A percentile compares a stretch with the other conserved stretches of the same genome.
phyloP scores from a whole-genome alignment of 2,113 vertebrate genomes.

The Dicerorhinus sumatrensis region DNA sequence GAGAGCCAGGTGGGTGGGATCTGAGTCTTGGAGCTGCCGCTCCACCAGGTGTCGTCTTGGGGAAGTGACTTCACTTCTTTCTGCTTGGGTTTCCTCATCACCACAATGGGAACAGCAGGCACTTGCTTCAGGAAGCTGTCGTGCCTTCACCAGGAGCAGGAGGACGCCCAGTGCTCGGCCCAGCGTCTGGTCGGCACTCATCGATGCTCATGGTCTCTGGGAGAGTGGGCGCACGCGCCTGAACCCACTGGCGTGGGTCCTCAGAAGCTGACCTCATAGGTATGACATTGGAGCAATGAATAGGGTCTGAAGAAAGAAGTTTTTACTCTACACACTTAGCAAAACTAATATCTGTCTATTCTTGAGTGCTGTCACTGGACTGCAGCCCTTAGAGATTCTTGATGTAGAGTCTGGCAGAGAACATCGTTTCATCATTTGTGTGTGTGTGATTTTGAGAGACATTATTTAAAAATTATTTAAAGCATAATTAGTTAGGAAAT shows the following conservation, averaged over 20 bases:
- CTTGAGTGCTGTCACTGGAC: background rate
- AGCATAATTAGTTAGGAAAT: background rate
- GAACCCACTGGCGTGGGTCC: background rate
- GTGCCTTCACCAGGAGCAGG: background rate
- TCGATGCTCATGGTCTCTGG: background rate
- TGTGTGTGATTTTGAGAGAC: background rate
- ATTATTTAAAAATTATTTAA: background rate
- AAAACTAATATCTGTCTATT: background rate
- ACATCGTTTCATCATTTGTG: too few relatives aligned
- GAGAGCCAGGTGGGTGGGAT: background rate
- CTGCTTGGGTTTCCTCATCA: background rate
- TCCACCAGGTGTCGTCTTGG: background rate
- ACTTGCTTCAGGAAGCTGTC: background rate
- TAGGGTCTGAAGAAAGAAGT: background rate
- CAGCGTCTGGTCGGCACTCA: background rate
- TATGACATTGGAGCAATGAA: fast-evolving
- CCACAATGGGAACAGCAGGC: background rate
- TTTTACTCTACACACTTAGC: background rate
- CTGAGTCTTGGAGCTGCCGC: background rate
- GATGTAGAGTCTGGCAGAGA: background rate
- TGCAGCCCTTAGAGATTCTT: background rate
- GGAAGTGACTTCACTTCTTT: background rate
- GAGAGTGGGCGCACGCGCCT: background rate
- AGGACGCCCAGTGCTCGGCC: too few relatives aligned
- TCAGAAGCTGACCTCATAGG: background rate